These are phyloP conservation scores for Pissodes strobi DNA, from an alignment of 1,140 invertebrate species.

Conservation along the genomic window DNA sequence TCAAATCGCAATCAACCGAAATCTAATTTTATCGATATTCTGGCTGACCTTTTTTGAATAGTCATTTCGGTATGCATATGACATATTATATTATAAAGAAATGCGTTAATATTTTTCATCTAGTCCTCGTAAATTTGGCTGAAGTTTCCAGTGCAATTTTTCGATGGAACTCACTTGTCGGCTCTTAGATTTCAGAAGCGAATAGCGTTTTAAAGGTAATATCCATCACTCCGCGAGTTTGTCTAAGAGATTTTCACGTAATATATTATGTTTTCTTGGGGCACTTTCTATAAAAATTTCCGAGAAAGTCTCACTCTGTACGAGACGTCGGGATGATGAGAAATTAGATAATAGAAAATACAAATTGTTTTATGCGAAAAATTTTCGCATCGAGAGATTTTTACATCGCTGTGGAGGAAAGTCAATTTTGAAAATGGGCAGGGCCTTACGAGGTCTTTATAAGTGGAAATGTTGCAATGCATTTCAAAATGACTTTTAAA, in stretches of 20 bases:
- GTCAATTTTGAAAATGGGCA: no score
- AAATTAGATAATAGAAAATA: neutral
- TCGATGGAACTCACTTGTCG: constrained; percentile 3
- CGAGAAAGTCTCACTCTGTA: neutral
- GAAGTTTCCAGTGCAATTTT: neutral
- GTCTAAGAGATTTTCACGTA: constrained; percentile 18
- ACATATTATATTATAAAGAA: no score
- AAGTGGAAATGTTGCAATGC: no score
- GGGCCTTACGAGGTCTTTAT: no score
- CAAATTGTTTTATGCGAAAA: neutral
- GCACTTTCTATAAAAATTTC: constrained; percentile 5
- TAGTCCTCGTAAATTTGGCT: neutral
- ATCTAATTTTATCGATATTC: no score
- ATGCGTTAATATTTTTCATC: no score
- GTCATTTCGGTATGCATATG: no score
- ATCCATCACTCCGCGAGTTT: constrained; percentile 15
- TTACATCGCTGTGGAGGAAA: no score
- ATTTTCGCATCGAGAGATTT: no score
- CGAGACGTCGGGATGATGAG: neutral
- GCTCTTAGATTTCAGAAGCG: constrained; percentile 4
- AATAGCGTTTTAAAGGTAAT: constrained; percentile 17
- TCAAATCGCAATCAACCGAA: no score
- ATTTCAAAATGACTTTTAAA: no score
- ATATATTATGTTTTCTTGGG: constrained; percentile 18
- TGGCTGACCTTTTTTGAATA: no score